These are phyloP conservation scores for Synaphobranchus kaupii DNA, from an alignment of 2,797 vertebrate species.

Conservation along the genomic window DNA sequence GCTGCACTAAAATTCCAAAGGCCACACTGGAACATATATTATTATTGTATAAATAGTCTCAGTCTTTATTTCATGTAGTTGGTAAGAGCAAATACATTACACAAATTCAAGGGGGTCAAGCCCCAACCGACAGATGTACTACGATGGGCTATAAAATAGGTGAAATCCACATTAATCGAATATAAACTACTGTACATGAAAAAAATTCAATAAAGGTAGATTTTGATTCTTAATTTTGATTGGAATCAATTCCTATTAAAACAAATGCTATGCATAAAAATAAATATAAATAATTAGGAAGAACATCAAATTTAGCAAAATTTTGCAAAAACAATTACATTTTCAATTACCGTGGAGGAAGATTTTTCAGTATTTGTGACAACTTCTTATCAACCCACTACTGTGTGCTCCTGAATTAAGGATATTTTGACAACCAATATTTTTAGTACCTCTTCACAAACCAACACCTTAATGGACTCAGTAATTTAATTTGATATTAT, in stretches of 20 bases:
- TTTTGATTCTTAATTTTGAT: conserved; percentile 27
- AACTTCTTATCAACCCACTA: background rate
- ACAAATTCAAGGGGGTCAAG: conserved; percentile 2
- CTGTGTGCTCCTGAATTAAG: background rate
- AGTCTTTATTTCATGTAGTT: background rate
- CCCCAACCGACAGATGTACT: background rate
- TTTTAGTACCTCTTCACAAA: conserved; percentile 49
- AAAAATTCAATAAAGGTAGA: background rate
- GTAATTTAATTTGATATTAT: conserved; percentile 36
- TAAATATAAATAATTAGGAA: conserved; percentile 7
- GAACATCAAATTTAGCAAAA: background rate
- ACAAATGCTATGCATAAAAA: conserved; percentile 1
- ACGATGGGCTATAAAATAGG: background rate
- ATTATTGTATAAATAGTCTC: background rate
- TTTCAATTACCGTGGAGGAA: background rate
- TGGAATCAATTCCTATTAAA: conserved; percentile 14
- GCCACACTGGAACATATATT: background rate
- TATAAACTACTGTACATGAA: background rate
- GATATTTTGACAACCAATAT: conserved; percentile 36
- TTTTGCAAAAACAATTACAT: conserved; percentile 24
- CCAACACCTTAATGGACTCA: conserved; percentile 40
- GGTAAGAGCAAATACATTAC: background rate
- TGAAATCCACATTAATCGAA: background rate
- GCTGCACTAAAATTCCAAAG: background rate
- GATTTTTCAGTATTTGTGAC: background rate